Evolutionary conservation across 2,888 invertebrate species (phyloP).

Genomic region (Lamproptera curius): DNA sequence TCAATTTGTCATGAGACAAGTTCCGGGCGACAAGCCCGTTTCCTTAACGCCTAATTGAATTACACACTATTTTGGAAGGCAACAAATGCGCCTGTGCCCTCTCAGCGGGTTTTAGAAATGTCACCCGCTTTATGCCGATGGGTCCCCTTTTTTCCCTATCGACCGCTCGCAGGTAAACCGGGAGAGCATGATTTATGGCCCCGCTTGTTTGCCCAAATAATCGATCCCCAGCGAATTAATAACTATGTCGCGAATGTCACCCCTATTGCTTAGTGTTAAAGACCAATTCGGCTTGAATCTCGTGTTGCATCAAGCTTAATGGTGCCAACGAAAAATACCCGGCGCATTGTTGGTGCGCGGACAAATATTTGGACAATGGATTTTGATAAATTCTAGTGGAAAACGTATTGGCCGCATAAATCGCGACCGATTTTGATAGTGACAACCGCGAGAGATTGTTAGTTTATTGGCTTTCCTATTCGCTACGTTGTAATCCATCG

Average conservation of each 20-base stretch:
- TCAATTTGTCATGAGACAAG: not conserved
- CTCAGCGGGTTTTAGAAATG: slow-evolving; percentile 43
- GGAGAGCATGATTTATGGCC: slow-evolving; percentile 73
- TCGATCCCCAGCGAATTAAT: slow-evolving; percentile 55
- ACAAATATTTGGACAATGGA: slow-evolving; percentile 22
- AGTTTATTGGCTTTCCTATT: no score
- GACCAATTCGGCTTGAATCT: slow-evolving; percentile 33
- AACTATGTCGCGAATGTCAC: slow-evolving; percentile 33
- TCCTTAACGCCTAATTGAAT: not conserved
- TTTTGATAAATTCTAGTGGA: slow-evolving; percentile 10
- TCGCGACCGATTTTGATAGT: no score
- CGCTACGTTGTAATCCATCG: no score
- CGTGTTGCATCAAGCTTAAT: slow-evolving; percentile 56
- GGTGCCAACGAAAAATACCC: slow-evolving; percentile 57
- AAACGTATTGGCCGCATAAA: not conserved
- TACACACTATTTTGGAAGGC: not conserved
- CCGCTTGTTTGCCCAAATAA: slow-evolving; percentile 73
- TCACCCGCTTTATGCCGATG: slow-evolving; percentile 62
- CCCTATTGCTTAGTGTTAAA: slow-evolving; percentile 32
- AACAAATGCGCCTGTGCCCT: not conserved
- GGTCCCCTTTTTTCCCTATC: slow-evolving; percentile 58
- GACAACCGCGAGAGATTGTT: no score
- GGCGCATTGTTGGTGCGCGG: slow-evolving; percentile 41
- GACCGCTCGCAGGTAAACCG: slow-evolving; percentile 69
- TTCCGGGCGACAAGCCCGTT: no score